Evolutionary conservation across 2,113 vertebrate species (phyloP).

Genomic region (Pimephales promelas): DNA sequence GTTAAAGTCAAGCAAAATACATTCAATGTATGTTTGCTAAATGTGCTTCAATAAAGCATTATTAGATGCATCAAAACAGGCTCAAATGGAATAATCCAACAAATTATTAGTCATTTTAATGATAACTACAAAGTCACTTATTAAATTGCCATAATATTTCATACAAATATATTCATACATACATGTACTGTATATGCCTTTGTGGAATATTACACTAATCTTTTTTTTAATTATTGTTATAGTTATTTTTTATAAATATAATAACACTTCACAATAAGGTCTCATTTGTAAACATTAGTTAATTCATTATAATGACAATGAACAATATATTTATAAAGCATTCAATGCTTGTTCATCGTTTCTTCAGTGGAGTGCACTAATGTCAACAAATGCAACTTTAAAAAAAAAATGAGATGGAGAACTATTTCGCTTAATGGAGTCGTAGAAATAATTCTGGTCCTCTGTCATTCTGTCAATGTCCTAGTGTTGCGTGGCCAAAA

Average conservation of each 20-base stretch:
- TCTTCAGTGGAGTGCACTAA: no score
- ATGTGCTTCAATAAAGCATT: neutral
- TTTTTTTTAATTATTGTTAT: neutral
- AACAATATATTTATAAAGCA: no score
- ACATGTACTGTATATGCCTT: neutral
- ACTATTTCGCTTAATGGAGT: no score
- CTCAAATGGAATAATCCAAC: neutral
- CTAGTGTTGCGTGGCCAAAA: neutral
- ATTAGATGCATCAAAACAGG: neutral
- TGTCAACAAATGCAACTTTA: no score
- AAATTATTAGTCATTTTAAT: neutral
- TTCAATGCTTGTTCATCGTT: no score
- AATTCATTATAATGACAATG: no score
- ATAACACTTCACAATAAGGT: neutral
- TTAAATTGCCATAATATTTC: neutral
- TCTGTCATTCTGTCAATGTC: neutral
- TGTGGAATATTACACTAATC: neutral
- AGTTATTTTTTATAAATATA: neutral
- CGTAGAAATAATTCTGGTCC: neutral
- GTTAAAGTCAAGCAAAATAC: conserved; percentile 32
- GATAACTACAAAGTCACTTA: neutral
- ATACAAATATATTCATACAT: neutral
- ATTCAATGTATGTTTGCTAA: conserved; percentile 23
- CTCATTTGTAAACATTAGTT: no score
- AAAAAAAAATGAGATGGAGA: no score